Base-by-base conservation (phyloP, 2,113 vertebrate species). In the Trinectes maculatus region DNA sequence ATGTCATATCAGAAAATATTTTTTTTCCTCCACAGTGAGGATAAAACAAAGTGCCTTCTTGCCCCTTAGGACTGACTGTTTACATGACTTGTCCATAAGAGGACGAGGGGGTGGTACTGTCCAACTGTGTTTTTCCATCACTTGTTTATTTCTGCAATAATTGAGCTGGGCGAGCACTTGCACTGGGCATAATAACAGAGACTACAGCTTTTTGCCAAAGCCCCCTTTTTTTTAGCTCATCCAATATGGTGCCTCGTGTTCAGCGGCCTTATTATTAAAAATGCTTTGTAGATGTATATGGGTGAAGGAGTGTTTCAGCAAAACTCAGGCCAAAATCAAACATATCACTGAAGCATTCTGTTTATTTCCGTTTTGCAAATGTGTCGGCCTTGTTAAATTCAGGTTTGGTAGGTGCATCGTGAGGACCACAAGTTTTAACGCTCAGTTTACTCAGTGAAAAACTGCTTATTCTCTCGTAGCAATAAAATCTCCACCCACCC, bases 121-220 rank as follows among this genome's bases (percentile, higher is more conserved):
- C 40, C 59, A 57, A 70, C 57, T 71, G 53, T 83, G 75, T 71
- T 42, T 76, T 64, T 33, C 63, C 29, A 65, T 60, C 55, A 37
- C 61, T 71, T 82, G 77, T 87, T 83, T 82, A 86, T 82, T 80
- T 75, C 67, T 77, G 76, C 66, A 82, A 68, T 75, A 79, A 72
- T 51, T 74, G 66, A 64, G 79, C 76, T 71, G 77, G 66, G 57
- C 8, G 48, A 66, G 77, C 64, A 83, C 71, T 63, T 53, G 72
- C 70, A 52, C 56, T 31, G 65, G 47, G 48, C 63, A 68, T 74
- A 65, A 42, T 36, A 60, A 57, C 9, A 36, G n/a, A 71, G 60
- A 82, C 19, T 26, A 11, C 55, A 40, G 36, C 53, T 51, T 26
- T 77, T 55, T 33, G 26, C 21, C 26, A 11, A 24, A 54, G 53